Evolutionary conservation across 2,113 vertebrate species (phyloP).

Genomic region (Reinhardtius hippoglossoides): DNA sequence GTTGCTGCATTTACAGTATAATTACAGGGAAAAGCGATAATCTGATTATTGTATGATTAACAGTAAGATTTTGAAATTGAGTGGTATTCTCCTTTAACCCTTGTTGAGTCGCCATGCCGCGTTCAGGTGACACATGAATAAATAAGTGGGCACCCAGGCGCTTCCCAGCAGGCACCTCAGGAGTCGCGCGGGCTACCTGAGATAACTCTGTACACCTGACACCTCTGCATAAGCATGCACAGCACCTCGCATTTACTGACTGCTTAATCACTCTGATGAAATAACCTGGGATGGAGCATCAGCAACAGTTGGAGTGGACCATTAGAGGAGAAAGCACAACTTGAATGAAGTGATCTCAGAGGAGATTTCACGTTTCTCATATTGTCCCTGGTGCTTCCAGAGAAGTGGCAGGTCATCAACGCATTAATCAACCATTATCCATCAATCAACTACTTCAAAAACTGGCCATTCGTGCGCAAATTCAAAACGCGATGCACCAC

Average conservation of each 20-base stretch:
- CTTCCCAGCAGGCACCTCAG: constrained; percentile 68
- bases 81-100: constrained; percentile 33
- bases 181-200: constrained; percentile 67
- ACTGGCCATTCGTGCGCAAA: constrained; percentile 2
- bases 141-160: constrained; percentile 67
- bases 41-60: not conserved
- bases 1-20: not conserved
- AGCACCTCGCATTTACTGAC: constrained; percentile 2
- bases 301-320: constrained; percentile 33
- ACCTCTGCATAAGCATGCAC: constrained; percentile 53
- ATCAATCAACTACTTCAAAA: constrained; percentile 21
- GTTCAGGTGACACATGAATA: constrained; percentile 83
- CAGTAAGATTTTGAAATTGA: constrained; percentile 3
- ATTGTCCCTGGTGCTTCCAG: not conserved
- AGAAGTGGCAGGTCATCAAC: not conserved
- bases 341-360: not conserved
- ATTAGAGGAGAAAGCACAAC: not conserved
- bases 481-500: not conserved
- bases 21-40: not conserved
- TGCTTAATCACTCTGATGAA: constrained; percentile 5
- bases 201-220: constrained; percentile 68
- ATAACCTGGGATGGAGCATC: not conserved
- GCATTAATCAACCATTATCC: not conserved
- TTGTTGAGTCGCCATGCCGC: constrained; percentile 33
- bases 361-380: not conserved